These are phyloP conservation scores for Papilio machaon DNA, from an alignment of 1,140 invertebrate species.

Conservation along the genomic window DNA sequence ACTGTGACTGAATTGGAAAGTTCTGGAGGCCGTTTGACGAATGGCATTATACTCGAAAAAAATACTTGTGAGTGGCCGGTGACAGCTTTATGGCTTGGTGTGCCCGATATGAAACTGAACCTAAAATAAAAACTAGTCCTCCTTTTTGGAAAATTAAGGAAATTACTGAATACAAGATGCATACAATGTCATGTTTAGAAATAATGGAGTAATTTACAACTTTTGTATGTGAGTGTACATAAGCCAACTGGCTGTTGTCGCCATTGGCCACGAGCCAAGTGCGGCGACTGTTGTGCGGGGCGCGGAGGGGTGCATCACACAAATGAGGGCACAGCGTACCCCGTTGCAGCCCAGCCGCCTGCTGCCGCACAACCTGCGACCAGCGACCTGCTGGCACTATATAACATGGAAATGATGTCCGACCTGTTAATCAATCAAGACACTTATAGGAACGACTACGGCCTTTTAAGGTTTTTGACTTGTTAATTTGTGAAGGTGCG, in stretches of 20 bases:
- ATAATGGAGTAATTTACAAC: neutral
- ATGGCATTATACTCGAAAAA: neutral
- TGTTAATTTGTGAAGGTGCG: neutral
- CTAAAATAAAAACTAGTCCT: neutral
- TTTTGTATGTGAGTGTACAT: conserved; percentile 14
- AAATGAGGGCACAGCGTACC: conserved; percentile 23
- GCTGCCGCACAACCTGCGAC: too few species aligned
- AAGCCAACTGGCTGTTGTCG: conserved; percentile 3
- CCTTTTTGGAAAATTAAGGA: neutral
- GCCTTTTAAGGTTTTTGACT: neutral
- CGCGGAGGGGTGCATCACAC: conserved; percentile 15
- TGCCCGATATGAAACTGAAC: too few species aligned
- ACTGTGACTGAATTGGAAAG: neutral
- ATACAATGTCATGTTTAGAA: neutral
- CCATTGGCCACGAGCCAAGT: conserved; percentile 7
- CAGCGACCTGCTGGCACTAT: neutral
- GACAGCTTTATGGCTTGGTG: too few species aligned
- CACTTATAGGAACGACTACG: neutral
- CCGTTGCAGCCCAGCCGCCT: neutral
- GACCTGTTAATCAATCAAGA: neutral
- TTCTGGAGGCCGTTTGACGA: neutral
- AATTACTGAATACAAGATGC: neutral
- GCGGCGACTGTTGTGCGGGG: neutral
- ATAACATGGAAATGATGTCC: neutral
- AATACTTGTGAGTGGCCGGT: neutral